Evolutionary conservation across 2,113 vertebrate species (phyloP).

Genomic region (Chlamydotis undulata): DNA sequence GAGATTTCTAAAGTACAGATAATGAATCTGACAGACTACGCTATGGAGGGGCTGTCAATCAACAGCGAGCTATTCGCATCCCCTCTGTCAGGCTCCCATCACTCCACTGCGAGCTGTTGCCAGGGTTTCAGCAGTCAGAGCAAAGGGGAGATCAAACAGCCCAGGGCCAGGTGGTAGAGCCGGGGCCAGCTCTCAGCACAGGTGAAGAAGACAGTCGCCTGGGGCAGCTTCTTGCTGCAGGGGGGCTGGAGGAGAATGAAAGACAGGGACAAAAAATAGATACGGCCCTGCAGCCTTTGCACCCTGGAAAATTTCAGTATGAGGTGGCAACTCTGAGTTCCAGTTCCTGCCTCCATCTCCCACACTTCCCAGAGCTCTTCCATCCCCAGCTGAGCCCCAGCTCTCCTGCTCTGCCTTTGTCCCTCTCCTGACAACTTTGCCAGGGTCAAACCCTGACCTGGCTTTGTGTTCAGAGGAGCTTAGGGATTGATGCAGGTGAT

Average conservation of each 20-base stretch:
- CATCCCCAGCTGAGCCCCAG: background rate
- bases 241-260: background rate
- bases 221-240: background rate
- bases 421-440: background rate
- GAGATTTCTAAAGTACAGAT: slow-evolving; percentile 19
- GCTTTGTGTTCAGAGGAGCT: background rate
- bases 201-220: background rate
- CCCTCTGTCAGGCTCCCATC: slow-evolving; percentile 18
- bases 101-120: background rate
- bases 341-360: background rate
- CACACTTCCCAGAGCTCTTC: background rate
- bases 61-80: background rate
- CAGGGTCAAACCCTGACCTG: background rate
- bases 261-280: background rate
- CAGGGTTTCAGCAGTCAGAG: background rate
- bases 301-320: background rate
- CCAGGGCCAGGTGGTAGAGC: background rate
- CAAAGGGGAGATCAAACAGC: background rate
- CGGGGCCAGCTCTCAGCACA: background rate
- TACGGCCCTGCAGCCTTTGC: background rate
- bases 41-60: slow-evolving; percentile 6
- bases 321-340: background rate
- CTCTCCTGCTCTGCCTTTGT: background rate
- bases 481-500: background rate
- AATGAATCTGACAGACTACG: slow-evolving; percentile 15